Base-by-base conservation (phyloP, 53 echinoderm and acorn worm genomes). In the Crossaster papposus region DNA sequence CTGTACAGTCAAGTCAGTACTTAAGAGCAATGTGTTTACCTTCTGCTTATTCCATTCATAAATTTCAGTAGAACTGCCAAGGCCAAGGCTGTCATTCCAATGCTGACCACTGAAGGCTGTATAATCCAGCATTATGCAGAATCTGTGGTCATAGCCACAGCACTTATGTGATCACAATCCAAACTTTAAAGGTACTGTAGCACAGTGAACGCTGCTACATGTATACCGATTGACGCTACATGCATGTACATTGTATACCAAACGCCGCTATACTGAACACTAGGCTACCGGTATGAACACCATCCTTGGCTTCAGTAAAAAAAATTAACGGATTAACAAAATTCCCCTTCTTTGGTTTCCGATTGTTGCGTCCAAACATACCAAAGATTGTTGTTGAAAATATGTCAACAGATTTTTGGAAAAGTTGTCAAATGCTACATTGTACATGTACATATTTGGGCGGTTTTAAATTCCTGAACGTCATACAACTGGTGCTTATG, bases 61-160 rank as follows among this genome's bases (percentile, higher is more conserved):
- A 23, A 62, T 44, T 44, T 44, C 44, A 44, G 58, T 58, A n/a
- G n/a, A n/a, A 64, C 28, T 26, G 68, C 17, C 4, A 68, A 68
- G 68, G 68, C 68, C 68, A 68, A 68, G 68, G 68, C 22, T 68
- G 28, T 28, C 4, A 68, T 68, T 68, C 68, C 68, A 68, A 10
- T 3, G 68, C 68, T 26, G 22, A 26, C 68, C 28, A 28, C 28
- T 24, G 11, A 74, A 36, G 75, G 9, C 34, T 33, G 33, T 36
- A 32, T 74, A 74, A 74, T 35, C 36, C 35, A 74, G 17, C 18
- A 74, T 74, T 74, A 74, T 74, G 75, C 75, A 35, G 34, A 74
- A 12, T 74, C 34, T 74, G 75, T 74, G 75, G 75, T 74, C 75
- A 74, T 5, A 34, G 17, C 75, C 34, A 74, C 58, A 68, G 68